Evolutionary conservation across 2,888 invertebrate species (phyloP).

Genomic region (Troides oblongomaculatus): DNA sequence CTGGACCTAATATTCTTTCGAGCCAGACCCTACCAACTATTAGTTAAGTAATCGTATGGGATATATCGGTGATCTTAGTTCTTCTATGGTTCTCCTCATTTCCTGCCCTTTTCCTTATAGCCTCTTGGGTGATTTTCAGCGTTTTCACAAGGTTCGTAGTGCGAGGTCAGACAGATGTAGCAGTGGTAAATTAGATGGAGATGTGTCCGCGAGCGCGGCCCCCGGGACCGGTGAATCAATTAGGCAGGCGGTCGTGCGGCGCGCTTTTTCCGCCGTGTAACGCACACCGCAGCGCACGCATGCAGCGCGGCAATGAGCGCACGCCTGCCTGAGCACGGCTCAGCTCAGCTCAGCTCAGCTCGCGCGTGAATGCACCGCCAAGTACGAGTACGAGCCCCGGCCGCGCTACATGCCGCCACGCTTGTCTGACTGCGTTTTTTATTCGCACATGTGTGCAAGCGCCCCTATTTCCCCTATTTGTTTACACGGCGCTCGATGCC

Average conservation of each 20-base stretch:
- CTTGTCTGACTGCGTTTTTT: slow-evolving; percentile 56
- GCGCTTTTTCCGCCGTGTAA: slow-evolving; percentile 71
- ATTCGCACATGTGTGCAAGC: slow-evolving; percentile 48
- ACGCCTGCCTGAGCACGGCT: slow-evolving; percentile 43
- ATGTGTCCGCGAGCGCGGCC: no score
- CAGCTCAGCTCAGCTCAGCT: slow-evolving; percentile 44
- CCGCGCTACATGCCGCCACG: slow-evolving; percentile 43
- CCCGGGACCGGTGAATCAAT: slow-evolving; percentile 62
- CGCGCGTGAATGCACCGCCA: slow-evolving; percentile 66
- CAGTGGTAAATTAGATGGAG: no score
- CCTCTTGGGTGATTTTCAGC: no score
- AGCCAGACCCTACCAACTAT: no score
- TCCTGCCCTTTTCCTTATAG: no score
- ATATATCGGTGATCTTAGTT: no score
- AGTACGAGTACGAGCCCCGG: slow-evolving; percentile 61
- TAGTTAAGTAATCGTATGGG: no score
- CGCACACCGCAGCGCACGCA: slow-evolving; percentile 66
- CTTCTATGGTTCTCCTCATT: no score
- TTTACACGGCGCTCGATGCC: slow-evolving; percentile 37
- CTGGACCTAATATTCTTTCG: no score
- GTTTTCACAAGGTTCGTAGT: no score
- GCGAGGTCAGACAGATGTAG: no score
- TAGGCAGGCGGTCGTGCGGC: slow-evolving; percentile 68
- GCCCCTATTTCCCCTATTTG: slow-evolving; percentile 32
- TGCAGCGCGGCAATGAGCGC: slow-evolving; percentile 52